Base-by-base conservation (phyloP, 2,888 invertebrate genomes). In the Heteromyza rotundicornis region DNA sequence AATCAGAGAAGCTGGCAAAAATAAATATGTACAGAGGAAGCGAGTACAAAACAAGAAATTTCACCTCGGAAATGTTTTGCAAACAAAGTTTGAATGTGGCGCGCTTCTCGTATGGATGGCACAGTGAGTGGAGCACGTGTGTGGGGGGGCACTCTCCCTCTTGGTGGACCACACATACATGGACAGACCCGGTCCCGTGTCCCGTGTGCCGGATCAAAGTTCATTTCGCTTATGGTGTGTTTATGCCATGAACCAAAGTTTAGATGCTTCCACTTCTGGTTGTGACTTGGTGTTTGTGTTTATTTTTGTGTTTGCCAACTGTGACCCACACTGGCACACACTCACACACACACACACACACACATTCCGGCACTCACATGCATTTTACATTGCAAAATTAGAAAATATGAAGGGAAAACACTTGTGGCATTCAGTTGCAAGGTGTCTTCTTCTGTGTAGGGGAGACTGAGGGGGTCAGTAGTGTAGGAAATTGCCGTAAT, bases 201-300 rank as follows among this genome's bases (percentile, higher is more conserved):
- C 14, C 40, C 36, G 40, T 52, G 54, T 56, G 49, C 53, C 23
- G 51, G 65, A 57, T 54, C 65, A 64, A 62, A 65, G 65, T 66
- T 67, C 64, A 67, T 57, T 63, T 62, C 58, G 64, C 60, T 65
- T 67, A 63, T 64, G 67, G 60, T 65, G 57, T 65, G 57, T 65
- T 47, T 47, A 19, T 19, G 20, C 20, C 60, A 67, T 47, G 62
- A n/a, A 60, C 59, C 60, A 65, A 67, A 67, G 67, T 67, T 67
- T 65, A n/a, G n/a, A n/a, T n/a, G n/a, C n/a, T n/a, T n/a, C n/a
- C n/a, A n/a, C n/a, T n/a, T n/a, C n/a, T n/a, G n/a, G n/a, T n/a
- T n/a, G n/a, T n/a, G n/a, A n/a, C 35, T 22, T 57, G 50, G 23
- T 22, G n/a, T n/a, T n/a, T n/a, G n/a, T n/a, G n/a, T n/a, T n/a